Evolutionary conservation across 2,113 vertebrate genomes (phyloP).

Genomic region (Xyrauchen texanus): DNA sequence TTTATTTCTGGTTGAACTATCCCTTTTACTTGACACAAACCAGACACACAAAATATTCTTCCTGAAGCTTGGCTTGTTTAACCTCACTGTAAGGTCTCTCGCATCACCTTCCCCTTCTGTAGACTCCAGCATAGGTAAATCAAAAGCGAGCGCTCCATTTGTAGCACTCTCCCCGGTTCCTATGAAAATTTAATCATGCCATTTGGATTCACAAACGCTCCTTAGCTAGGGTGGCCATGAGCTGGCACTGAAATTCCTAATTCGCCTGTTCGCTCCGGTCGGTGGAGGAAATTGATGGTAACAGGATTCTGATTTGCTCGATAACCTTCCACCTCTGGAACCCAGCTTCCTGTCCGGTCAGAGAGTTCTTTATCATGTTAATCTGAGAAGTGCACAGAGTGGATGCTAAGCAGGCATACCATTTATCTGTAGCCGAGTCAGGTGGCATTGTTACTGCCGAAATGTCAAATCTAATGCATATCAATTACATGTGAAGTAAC

Average conservation of each 20-base stretch:
- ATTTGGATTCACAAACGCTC: constrained; percentile 74
- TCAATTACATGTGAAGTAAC: neutral
- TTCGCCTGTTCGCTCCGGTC: constrained; percentile 65
- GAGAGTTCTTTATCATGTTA: constrained; percentile 65
- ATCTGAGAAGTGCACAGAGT: constrained; percentile 60
- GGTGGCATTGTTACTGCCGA: constrained; percentile 21
- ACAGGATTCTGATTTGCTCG: constrained; percentile 72
- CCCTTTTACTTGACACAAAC: neutral
- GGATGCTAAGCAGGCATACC: constrained; percentile 40
- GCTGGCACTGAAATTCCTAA: constrained; percentile 75
- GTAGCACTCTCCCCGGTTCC: constrained; percentile 64
- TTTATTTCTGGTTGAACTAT: neutral
- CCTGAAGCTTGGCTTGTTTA: constrained; percentile 54
- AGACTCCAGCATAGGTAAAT: constrained; percentile 39
- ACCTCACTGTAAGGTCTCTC: constrained; percentile 39
- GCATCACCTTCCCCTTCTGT: neutral
- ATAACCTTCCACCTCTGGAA: constrained; percentile 70
- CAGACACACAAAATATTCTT: neutral
- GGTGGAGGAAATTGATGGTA: constrained; percentile 66
- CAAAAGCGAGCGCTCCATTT: constrained; percentile 65
- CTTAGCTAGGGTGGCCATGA: constrained; percentile 63
- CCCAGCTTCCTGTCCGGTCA: constrained; percentile 62
- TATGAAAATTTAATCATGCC: constrained; percentile 74
- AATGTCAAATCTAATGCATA: constrained; percentile 3
- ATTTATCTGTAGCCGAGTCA: constrained; percentile 29